Percentiles rank a stretch among this genome's conserved stretches.
Conservation (phyloP, 2,113 vertebrate genomes). For the Ictalurus furcatus region DNA sequence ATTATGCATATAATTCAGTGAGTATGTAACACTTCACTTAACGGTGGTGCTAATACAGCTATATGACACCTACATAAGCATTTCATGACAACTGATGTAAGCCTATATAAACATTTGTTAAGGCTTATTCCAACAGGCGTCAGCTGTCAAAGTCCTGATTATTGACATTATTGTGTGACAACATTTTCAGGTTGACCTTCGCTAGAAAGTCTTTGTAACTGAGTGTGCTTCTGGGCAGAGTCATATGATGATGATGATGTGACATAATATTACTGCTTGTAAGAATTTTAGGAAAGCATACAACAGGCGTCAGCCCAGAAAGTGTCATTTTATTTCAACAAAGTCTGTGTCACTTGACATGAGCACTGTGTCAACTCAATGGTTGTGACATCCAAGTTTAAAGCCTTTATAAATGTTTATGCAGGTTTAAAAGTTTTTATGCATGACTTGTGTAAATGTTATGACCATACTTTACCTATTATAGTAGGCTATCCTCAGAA, state of each 20-base stretch:
- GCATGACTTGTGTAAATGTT: background rate
- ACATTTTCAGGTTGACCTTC: background rate
- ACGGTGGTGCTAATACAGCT: background rate
- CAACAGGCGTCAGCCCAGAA: background rate
- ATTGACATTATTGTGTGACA: background rate
- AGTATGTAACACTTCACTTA: background rate
- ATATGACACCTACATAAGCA: background rate
- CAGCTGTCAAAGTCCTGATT: background rate
- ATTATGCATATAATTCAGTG: background rate
- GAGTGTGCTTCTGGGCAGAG: background rate
- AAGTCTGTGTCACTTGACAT: background rate
- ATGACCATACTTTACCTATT: background rate
- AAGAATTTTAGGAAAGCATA: background rate
- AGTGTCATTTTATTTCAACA: background rate
- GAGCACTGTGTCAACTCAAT: background rate
- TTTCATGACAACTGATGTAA: too few species aligned
- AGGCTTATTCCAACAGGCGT: background rate
- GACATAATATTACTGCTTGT: background rate
- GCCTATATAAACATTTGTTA: background rate
- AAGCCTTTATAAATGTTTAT: background rate
- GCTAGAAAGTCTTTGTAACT: background rate
- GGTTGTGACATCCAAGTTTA: background rate
- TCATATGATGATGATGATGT: background rate
- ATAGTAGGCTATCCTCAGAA: background rate
- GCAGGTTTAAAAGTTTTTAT: background rate